These are phyloP conservation scores for Dipus sagitta DNA, from an alignment of 2,797 vertebrate genomes.

Conservation along the genomic window DNA sequence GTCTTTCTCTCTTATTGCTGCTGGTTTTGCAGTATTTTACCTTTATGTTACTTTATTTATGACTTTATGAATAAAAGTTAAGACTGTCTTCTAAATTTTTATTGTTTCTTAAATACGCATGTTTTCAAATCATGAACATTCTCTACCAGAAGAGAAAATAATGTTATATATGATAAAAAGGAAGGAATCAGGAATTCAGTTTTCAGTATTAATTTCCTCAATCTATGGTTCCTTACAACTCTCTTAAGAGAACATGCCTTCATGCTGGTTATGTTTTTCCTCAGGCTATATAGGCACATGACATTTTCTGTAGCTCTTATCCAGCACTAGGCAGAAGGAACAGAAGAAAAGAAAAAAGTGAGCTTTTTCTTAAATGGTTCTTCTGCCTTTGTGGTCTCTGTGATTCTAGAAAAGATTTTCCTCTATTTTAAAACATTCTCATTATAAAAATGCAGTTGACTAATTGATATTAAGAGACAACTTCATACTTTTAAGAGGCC, in stretches of 20 bases:
- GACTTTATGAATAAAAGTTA: neutral
- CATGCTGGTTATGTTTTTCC: neutral
- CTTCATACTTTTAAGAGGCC: slow-evolving; percentile 49
- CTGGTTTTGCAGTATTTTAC: slow-evolving; percentile 37
- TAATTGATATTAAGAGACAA: neutral
- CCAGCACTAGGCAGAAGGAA: neutral
- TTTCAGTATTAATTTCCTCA: slow-evolving; percentile 36
- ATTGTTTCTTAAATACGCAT: neutral
- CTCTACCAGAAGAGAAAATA: neutral
- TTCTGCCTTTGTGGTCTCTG: neutral
- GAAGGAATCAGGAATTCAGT: slow-evolving; percentile 34
- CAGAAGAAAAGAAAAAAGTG: neutral
- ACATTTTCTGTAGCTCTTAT: neutral
- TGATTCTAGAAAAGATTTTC: slow-evolving; percentile 27
- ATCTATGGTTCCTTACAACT: neutral
- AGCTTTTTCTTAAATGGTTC: neutral
- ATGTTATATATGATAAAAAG: neutral
- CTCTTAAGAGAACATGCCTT: neutral
- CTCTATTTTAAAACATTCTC: slow-evolving; percentile 12
- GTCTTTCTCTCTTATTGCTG: neutral
- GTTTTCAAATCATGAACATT: neutral
- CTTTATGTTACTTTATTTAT: neutral
- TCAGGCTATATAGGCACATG: neutral
- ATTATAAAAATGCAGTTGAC: slow-evolving; percentile 32
- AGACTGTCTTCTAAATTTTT: neutral